phyloP scores from a whole-genome alignment of 2,113 vertebrate genomes.

The Esox niger region DNA sequence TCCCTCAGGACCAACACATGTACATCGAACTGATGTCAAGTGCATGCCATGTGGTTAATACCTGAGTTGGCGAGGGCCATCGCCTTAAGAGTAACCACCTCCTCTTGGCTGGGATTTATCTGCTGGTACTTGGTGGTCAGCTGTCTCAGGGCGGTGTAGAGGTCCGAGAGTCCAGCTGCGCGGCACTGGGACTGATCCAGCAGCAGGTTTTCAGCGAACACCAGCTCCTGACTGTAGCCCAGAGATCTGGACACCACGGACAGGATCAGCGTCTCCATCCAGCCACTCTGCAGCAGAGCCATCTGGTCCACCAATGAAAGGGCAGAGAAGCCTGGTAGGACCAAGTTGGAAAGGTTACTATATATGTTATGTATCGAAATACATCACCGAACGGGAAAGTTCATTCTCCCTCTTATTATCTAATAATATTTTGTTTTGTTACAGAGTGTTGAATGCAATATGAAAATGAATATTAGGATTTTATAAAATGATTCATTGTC shows the following conservation, averaged over 20 bases:
- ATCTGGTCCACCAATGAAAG: conserved; percentile 74
- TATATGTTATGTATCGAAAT: not conserved
- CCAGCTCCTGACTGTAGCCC: conserved; percentile 48
- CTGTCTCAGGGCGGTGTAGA: conserved; percentile 64
- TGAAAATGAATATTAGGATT: too few species aligned
- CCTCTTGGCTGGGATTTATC: conserved; percentile 64
- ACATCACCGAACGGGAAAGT: too few species aligned
- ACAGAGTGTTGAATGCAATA: too few species aligned
- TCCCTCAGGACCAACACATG: too few species aligned
- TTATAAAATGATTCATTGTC: too few species aligned
- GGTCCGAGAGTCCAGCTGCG: conserved; percentile 53
- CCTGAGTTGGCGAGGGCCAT: conserved; percentile 72
- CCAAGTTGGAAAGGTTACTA: not conserved
- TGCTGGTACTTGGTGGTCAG: conserved; percentile 57
- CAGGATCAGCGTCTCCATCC: conserved; percentile 73
- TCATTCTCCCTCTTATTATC: too few species aligned
- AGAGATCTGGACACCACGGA: conserved; percentile 68
- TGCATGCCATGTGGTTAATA: conserved; percentile 27
- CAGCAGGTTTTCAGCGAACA: conserved; percentile 64
- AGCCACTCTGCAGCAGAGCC: conserved; percentile 70
- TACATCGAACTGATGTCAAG: too few species aligned
- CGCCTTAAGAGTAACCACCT: conserved; percentile 67
- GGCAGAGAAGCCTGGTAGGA: conserved; percentile 56
- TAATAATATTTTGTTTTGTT: too few species aligned
- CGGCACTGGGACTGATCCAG: conserved; percentile 55